Conservation (phyloP, 2,113 vertebrate species). For the Protobothrops flavoviridis region DNA sequence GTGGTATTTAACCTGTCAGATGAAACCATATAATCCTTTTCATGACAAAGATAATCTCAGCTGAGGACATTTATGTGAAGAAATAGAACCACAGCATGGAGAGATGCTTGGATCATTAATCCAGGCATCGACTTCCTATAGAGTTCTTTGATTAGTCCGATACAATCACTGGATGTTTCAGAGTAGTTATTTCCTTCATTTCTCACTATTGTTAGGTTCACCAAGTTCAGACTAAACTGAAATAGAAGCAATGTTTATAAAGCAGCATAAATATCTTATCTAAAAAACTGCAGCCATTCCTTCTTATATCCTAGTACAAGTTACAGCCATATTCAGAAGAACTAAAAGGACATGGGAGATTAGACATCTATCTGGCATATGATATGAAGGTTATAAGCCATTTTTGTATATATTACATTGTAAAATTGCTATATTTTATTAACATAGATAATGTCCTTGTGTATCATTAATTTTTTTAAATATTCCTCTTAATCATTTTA, state of each 20-base stretch:
- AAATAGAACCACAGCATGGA: conserved; percentile 76
- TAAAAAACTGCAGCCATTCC: conserved; percentile 47
- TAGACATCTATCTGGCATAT: conserved; percentile 72
- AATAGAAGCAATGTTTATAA: conserved; percentile 80
- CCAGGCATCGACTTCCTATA: conserved; percentile 78
- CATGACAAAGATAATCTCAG: conserved; percentile 77
- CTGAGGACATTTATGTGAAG: conserved; percentile 77
- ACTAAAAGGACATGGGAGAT: conserved; percentile 63
- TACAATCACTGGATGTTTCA: conserved; percentile 72
- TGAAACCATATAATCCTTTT: conserved; percentile 76
- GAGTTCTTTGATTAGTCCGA: conserved; percentile 77
- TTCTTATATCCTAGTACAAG: conserved; percentile 59
- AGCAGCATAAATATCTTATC: conserved; percentile 75
- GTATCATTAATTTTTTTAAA: neutral
- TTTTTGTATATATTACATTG: conserved; percentile 51
- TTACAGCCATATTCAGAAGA: conserved; percentile 68
- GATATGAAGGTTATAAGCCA: conserved; percentile 62
- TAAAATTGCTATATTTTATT: conserved; percentile 27
- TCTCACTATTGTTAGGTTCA: conserved; percentile 77
- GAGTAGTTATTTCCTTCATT: conserved; percentile 70
- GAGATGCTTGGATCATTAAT: conserved; percentile 77
- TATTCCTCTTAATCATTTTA: conserved; percentile 27
- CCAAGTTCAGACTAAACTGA: conserved; percentile 78
- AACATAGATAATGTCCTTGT: conserved; percentile 22
- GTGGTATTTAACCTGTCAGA: conserved; percentile 73